Percentiles rank a stretch among this genome's conserved stretches.
phyloP scores from a whole-genome alignment of 2,797 vertebrate species.

The Pygocentrus nattereri region DNA sequence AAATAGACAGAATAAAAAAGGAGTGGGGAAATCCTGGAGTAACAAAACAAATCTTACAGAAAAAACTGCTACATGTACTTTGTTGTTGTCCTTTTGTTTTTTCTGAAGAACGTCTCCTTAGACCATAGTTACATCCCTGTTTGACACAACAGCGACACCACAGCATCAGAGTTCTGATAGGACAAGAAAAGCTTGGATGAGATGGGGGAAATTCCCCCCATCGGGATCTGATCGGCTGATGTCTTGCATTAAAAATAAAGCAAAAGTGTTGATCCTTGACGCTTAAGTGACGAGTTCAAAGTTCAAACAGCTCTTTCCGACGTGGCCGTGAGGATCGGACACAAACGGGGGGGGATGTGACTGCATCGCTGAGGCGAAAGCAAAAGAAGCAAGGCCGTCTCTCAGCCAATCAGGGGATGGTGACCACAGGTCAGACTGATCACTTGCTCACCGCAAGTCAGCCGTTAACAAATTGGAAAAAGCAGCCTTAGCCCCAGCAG shows the following conservation, averaged over 20 bases:
- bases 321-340: slow-evolving; percentile 71
- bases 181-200: slow-evolving; percentile 69
- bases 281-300: slow-evolving; percentile 74
- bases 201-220: slow-evolving; percentile 64
- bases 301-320: slow-evolving; percentile 73
- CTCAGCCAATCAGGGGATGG: slow-evolving; percentile 64
- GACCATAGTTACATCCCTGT: slow-evolving; percentile 66
- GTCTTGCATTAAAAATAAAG: slow-evolving; percentile 72
- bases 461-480: slow-evolving; percentile 44
- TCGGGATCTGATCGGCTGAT: slow-evolving; percentile 72
- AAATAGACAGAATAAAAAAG: slow-evolving; percentile 77
- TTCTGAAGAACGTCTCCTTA: slow-evolving; percentile 72
- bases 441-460: slow-evolving; percentile 42
- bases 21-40: slow-evolving; percentile 71
- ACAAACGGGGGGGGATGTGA: slow-evolving; percentile 71
- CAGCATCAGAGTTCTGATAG: slow-evolving; percentile 70
- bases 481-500: slow-evolving; percentile 47
- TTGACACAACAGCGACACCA: slow-evolving; percentile 63
- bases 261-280: slow-evolving; percentile 64
- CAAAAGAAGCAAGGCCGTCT: slow-evolving; percentile 43
- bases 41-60: slow-evolving; percentile 74
- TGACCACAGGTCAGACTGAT: slow-evolving; percentile 45
- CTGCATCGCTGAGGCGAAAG: slow-evolving; percentile 78
- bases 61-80: slow-evolving; percentile 78
- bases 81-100: slow-evolving; percentile 75